phyloP scores from a whole-genome alignment of 2,797 vertebrate genomes.

The Sardinella longiceps region DNA sequence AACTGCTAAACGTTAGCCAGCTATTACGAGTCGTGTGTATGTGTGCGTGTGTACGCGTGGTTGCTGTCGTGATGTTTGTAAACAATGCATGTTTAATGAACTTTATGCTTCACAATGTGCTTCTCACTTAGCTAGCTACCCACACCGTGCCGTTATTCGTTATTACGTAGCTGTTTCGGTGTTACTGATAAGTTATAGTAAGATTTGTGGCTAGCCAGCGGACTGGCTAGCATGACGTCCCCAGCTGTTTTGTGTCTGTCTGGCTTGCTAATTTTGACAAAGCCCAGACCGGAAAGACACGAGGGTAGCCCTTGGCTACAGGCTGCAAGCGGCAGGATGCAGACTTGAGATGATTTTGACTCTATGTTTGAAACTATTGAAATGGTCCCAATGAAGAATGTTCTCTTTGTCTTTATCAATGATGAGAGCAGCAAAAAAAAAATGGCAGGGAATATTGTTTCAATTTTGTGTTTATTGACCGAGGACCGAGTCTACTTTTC shows the following conservation, averaged over 20 bases:
- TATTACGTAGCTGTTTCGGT: background rate
- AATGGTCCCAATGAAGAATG: background rate
- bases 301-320: background rate
- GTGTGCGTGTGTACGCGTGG: background rate
- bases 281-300: slow-evolving; percentile 42
- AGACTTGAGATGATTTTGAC: background rate
- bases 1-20: slow-evolving; percentile 13
- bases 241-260: slow-evolving; percentile 60
- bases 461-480: no score
- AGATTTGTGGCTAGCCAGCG: slow-evolving; percentile 26
- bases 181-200: background rate
- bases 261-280: slow-evolving; percentile 54
- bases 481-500: no score
- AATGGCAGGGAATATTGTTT: no score
- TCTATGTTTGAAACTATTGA: background rate
- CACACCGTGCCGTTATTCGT: background rate
- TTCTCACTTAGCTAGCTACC: background rate
- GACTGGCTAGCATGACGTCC: slow-evolving; percentile 34
- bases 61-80: background rate
- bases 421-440: background rate
- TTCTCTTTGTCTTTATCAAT: background rate
- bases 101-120: background rate
- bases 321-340: no score
- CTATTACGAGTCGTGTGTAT: background rate
- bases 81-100: background rate